Evolutionary conservation across 2,797 vertebrate species (phyloP).

Genomic region (Diglossa cyanea): DNA sequence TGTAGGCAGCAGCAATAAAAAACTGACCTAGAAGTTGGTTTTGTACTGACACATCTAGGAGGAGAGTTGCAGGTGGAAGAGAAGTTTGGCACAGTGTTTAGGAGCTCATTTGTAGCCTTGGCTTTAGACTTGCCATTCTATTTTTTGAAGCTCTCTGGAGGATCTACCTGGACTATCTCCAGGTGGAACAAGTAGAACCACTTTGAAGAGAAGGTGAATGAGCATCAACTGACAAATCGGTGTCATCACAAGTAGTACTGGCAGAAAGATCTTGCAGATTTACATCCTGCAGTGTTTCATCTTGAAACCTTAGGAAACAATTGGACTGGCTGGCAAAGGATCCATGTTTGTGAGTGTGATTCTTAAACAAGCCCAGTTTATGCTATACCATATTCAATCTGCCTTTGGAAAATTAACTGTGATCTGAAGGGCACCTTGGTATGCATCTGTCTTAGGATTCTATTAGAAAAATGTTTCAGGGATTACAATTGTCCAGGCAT

Average conservation of each 20-base stretch:
- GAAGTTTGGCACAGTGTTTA: background rate
- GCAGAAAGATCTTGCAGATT: background rate
- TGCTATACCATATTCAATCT: background rate
- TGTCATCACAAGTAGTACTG: background rate
- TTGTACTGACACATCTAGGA: background rate
- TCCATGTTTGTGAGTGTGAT: background rate
- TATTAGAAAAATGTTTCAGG: background rate
- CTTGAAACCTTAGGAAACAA: background rate
- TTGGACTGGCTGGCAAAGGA: background rate
- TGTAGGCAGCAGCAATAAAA: background rate
- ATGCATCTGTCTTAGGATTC: background rate
- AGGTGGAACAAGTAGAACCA: background rate
- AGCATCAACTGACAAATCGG: background rate
- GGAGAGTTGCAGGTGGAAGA: background rate
- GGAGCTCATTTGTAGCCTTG: background rate
- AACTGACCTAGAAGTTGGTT: background rate
- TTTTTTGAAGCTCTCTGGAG: background rate
- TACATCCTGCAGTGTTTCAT: background rate
- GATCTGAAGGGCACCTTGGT: slow-evolving; percentile 15
- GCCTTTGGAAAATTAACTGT: background rate
- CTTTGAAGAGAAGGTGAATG: background rate
- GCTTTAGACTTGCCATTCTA: background rate
- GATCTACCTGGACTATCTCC: background rate
- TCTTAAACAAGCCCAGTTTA: background rate
- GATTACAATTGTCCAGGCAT: background rate